These are phyloP conservation scores for Adelosebastes latens DNA, from an alignment of 2,797 vertebrate species.

Conservation along the genomic window DNA sequence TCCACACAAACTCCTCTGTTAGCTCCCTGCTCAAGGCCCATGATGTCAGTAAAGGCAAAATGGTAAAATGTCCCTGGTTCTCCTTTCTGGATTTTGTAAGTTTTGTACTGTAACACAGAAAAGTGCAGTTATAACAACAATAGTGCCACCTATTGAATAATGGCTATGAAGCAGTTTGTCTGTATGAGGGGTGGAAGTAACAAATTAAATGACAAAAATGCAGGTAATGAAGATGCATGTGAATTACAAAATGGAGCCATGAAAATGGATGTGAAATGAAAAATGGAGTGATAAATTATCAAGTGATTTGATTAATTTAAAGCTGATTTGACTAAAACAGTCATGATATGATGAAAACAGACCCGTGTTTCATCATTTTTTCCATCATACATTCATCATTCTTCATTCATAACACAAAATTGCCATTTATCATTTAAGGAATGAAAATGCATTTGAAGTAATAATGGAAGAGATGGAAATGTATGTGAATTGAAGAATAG, in stretches of 20 bases:
- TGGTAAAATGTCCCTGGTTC: background rate
- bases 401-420: background rate
- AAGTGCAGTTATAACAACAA: background rate
- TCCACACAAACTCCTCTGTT: background rate
- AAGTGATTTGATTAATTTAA: background rate
- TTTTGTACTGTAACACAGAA: constrained; percentile 8
- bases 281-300: background rate
- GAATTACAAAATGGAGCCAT: background rate
- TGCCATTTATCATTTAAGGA: no score
- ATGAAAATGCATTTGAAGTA: no score
- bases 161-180: background rate
- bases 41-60: constrained; percentile 47
- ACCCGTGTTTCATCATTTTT: background rate
- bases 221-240: fast-evolving
- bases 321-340: background rate
- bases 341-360: background rate
- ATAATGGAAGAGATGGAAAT: no score
- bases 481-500: no score
- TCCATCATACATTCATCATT: no score
- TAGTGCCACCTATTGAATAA: background rate
- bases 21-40: constrained; percentile 7
- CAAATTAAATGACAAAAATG: background rate
- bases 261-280: background rate
- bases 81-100: constrained; percentile 8
- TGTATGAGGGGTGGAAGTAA: background rate